phyloP scores from a whole-genome alignment of 2,113 vertebrate species.

The Gallinago undulata region DNA sequence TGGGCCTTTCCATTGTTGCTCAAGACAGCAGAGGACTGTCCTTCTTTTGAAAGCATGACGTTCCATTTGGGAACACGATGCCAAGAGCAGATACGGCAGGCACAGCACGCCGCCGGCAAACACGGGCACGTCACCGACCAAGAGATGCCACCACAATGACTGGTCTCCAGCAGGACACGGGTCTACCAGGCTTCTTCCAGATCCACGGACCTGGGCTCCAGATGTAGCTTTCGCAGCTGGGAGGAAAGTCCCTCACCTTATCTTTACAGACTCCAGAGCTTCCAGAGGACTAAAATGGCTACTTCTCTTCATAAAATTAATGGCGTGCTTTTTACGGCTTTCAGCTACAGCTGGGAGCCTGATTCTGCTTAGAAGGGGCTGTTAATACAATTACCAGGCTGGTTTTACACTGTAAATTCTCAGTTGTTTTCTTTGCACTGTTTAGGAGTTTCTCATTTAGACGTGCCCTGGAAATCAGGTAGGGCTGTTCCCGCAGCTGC shows the following conservation, averaged over 20 bases:
- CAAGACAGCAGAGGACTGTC: background rate
- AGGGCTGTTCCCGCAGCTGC: constrained; percentile 26
- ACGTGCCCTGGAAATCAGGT: constrained; percentile 22
- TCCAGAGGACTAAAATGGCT: constrained; percentile 29
- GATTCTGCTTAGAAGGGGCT: constrained; percentile 38
- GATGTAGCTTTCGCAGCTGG: background rate
- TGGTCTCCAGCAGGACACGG: background rate
- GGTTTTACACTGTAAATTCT: constrained; percentile 20
- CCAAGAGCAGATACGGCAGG: fast-evolving
- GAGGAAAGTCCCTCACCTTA: constrained; percentile 9
- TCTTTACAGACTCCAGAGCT: constrained; percentile 55
- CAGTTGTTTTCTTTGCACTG: constrained; percentile 6
- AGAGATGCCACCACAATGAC: background rate
- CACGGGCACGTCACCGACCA: fast-evolving
- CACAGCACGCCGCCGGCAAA: fast-evolving
- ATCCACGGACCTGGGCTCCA: background rate
- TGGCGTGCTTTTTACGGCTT: constrained; percentile 29
- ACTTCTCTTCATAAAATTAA: constrained; percentile 62
- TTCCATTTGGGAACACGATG: background rate
- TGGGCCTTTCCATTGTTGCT: background rate
- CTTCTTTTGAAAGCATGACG: background rate
- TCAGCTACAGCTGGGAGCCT: constrained; percentile 41
- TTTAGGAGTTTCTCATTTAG: constrained; percentile 38
- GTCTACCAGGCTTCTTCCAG: background rate
- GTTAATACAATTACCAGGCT: constrained; percentile 42